Conservation (phyloP, 2,113 vertebrate species). For the Cathartes aura region DNA sequence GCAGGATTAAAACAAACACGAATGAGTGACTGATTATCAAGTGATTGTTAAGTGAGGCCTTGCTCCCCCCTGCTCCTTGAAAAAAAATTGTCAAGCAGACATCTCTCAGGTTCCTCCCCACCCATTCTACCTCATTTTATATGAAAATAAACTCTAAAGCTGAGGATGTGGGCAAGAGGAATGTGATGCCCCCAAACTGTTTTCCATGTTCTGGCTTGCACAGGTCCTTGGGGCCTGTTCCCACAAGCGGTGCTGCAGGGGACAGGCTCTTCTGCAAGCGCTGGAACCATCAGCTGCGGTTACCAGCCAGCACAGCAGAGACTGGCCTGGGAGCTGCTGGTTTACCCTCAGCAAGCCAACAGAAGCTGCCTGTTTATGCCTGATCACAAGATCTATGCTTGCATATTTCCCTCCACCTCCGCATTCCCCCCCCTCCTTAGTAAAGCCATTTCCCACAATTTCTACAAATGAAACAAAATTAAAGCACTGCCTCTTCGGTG, state of each 20-base stretch:
- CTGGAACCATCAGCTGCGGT: background rate
- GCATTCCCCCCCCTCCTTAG: accelerated
- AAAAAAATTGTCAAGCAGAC: background rate
- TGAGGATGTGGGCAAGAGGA: background rate
- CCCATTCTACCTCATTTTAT: background rate
- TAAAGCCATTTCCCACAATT: background rate
- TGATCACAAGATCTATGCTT: background rate
- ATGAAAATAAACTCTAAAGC: background rate
- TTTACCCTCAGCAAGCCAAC: background rate
- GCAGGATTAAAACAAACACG: background rate
- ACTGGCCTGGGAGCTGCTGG: background rate
- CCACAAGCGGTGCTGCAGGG: background rate
- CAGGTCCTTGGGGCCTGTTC: background rate
- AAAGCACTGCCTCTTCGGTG: background rate
- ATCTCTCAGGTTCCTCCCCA: background rate
- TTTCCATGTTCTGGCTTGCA: background rate
- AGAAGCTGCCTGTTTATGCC: background rate
- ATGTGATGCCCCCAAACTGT: background rate
- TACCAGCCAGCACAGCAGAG: background rate
- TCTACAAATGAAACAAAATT: background rate
- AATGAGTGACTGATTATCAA: background rate
- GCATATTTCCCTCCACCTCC: background rate
- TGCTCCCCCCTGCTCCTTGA: background rate
- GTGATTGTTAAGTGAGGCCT: background rate
- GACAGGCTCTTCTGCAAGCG: background rate